These are phyloP conservation scores for Pogonocichla stellata DNA, from an alignment of 2,113 vertebrate genomes.

Conservation along the genomic window DNA sequence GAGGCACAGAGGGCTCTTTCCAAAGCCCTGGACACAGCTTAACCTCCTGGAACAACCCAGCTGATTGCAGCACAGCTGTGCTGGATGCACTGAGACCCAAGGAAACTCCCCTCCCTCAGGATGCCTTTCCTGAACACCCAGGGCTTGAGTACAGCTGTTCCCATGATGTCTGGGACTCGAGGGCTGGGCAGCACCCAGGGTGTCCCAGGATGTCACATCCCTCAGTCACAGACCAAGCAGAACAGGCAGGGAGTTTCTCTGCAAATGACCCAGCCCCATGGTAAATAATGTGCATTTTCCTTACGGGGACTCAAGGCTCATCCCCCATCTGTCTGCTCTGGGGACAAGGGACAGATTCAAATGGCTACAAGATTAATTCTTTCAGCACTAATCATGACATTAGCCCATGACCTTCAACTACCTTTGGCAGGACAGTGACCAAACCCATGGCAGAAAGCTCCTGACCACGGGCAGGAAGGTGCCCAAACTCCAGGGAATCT, in stretches of 20 bases:
- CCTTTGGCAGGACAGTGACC: background rate
- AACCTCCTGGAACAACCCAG: background rate
- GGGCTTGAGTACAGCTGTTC: background rate
- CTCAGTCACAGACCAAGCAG: background rate
- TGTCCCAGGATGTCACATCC: background rate
- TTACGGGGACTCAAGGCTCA: background rate
- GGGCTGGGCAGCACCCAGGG: background rate
- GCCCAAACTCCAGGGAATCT: background rate
- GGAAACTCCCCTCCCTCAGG: background rate
- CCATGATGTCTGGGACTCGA: background rate
- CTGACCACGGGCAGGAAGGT: background rate
- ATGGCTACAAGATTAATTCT: background rate
- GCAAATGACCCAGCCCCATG: background rate
- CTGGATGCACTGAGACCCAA: fast-evolving
- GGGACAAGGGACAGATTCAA: background rate
- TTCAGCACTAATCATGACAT: background rate
- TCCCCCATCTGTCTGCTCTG: background rate
- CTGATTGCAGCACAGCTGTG: background rate
- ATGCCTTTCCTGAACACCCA: background rate
- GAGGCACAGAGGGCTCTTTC: background rate
- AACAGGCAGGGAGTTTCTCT: background rate
- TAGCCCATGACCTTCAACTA: background rate
- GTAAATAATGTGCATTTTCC: background rate
- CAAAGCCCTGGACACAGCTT: background rate
- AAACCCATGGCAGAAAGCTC: background rate